Evolutionary conservation across 1,140 invertebrate genomes (phyloP).

Genomic region (Eupeodes corollae): DNA sequence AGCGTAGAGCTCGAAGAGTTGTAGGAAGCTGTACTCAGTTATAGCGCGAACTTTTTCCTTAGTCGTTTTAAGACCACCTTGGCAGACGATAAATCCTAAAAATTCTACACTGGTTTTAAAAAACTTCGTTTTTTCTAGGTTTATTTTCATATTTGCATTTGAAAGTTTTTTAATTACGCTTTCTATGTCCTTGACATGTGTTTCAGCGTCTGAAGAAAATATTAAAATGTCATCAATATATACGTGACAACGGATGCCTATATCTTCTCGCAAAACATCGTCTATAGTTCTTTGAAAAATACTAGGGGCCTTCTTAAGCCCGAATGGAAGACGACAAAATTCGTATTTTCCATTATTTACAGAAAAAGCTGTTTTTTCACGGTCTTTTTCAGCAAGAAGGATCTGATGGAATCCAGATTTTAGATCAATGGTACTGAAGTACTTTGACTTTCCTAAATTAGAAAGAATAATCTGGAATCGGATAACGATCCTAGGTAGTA

Average conservation of each 20-base stretch:
- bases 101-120: constrained; percentile 15
- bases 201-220: constrained; percentile 6
- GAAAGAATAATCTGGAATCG: constrained; percentile 40
- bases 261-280: constrained; percentile 3
- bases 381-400: constrained; percentile 21
- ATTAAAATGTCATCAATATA: constrained; percentile 10
- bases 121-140: constrained; percentile 37
- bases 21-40: too few relatives aligned
- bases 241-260: constrained; percentile 7
- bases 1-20: too few relatives aligned
- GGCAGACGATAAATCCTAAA: constrained; percentile 5
- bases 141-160: constrained; percentile 36
- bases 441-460: constrained; percentile 27
- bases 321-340: constrained; percentile 18
- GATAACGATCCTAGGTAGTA: constrained; percentile 37
- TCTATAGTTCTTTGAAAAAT: constrained; percentile 30
- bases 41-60: constrained; percentile 14
- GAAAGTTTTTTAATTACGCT: constrained; percentile 16
- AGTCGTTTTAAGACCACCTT: constrained; percentile 6
- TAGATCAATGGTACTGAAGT: constrained; percentile 38
- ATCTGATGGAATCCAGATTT: constrained; percentile 42
- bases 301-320: constrained; percentile 17
- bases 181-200: constrained; percentile 9
- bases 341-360: constrained; percentile 10
- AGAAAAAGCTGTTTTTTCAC: constrained; percentile 37